Evolutionary conservation across 2,797 vertebrate species (phyloP).

Genomic region (Darevskia mixta): DNA sequence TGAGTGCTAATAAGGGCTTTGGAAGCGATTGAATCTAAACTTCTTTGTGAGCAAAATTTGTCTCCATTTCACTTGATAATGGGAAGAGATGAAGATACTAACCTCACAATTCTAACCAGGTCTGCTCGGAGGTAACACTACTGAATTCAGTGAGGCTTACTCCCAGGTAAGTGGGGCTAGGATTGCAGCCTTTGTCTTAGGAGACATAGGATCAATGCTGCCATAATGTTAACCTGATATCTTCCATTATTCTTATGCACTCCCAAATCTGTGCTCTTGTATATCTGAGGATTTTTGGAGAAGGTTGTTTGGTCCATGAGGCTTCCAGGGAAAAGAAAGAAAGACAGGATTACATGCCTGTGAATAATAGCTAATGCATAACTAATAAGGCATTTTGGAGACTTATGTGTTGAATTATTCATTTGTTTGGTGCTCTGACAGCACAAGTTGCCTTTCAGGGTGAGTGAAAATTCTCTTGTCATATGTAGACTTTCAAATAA

Average conservation of each 20-base stretch:
- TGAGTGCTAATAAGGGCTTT: background rate
- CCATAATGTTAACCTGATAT: background rate
- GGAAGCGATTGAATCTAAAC: background rate
- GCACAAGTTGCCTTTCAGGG: slow-evolving; percentile 27
- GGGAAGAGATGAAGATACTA: too few species aligned
- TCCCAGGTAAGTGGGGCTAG: too few species aligned
- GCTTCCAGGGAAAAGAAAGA: background rate
- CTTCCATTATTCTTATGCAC: background rate
- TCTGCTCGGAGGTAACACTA: background rate
- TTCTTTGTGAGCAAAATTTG: background rate
- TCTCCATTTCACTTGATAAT: background rate
- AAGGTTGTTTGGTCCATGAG: slow-evolving; percentile 17
- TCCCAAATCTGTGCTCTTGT: too few species aligned
- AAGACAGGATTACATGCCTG: background rate
- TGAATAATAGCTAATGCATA: slow-evolving; percentile 28
- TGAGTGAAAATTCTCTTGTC: slow-evolving; percentile 14
- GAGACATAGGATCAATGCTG: background rate
- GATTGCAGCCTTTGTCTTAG: background rate
- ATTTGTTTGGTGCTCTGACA: slow-evolving; percentile 35
- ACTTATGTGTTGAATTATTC: slow-evolving; percentile 47
- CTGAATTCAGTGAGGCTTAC: too few species aligned
- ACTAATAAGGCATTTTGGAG: slow-evolving; percentile 26
- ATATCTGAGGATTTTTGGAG: slow-evolving; percentile 17
- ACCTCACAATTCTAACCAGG: too few species aligned
- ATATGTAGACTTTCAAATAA: background rate